Conservation (phyloP, 1,140 invertebrate genomes). For the Capitella teleta region DNA sequence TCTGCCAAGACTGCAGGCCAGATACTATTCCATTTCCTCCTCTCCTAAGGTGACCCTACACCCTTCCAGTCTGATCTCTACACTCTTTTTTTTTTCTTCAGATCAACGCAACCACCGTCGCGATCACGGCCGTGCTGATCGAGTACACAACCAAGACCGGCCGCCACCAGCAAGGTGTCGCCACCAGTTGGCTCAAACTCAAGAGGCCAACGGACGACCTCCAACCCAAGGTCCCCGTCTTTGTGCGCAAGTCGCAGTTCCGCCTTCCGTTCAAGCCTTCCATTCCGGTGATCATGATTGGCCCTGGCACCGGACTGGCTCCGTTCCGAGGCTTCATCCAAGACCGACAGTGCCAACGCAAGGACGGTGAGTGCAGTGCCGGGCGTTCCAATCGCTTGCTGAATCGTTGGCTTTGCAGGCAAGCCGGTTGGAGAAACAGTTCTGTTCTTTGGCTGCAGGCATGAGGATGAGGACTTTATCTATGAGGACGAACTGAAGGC, state of each 20-base stretch:
- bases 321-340: slow-evolving; percentile 97
- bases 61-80: no score
- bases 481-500: slow-evolving; percentile 84
- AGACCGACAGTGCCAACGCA: no score
- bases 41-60: slow-evolving; percentile 93
- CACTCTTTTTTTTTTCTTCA: no score
- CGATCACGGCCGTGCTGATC: slow-evolving; percentile 95
- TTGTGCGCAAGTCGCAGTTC: slow-evolving; percentile 65
- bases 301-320: slow-evolving; percentile 96
- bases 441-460: slow-evolving; percentile 93
- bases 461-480: slow-evolving; percentile 80
- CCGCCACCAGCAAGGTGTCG: slow-evolving; percentile 79
- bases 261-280: slow-evolving; percentile 75
- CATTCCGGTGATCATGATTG: slow-evolving; percentile 93
- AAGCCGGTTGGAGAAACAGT: slow-evolving; percentile 87
- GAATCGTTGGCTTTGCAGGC: no score
- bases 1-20: slow-evolving; percentile 82
- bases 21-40: slow-evolving; percentile 98
- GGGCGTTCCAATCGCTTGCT: no score
- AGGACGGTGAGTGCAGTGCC: no score
- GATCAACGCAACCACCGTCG: slow-evolving; percentile 72
- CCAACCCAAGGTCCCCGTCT: slow-evolving; percentile 30
- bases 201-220: slow-evolving; percentile 45
- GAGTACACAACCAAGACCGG: slow-evolving; percentile 83
- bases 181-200: slow-evolving; percentile 80